Evolutionary conservation across 2,888 invertebrate genomes (phyloP).

Genomic region (Parasteatoda lunata): DNA sequence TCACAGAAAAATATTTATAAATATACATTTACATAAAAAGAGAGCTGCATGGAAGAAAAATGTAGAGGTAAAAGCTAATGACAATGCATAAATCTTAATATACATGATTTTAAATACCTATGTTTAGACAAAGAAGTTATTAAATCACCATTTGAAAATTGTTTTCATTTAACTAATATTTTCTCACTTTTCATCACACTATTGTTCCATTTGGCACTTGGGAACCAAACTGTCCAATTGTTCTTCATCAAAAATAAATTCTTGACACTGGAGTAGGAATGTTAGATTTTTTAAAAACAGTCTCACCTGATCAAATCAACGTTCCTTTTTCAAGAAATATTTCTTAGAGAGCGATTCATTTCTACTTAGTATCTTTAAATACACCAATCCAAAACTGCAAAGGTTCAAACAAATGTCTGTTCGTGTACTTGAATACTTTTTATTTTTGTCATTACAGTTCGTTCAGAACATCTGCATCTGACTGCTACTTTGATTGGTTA

Average conservation of each 20-base stretch:
- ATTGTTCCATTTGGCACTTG: conserved; percentile 42
- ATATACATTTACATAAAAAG: conserved; percentile 60
- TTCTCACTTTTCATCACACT: background rate
- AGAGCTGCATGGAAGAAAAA: background rate
- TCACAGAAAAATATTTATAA: conserved; percentile 50
- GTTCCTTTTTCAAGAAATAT: no score
- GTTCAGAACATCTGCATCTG: background rate
- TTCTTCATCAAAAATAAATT: background rate
- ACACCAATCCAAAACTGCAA: no score
- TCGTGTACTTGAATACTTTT: background rate
- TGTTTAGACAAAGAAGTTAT: background rate
- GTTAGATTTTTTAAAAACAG: no score
- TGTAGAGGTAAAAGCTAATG: background rate
- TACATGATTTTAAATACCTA: background rate
- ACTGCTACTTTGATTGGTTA: background rate
- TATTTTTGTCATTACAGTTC: background rate
- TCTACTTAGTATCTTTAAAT: no score
- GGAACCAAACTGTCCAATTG: conserved; percentile 25
- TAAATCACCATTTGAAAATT: background rate
- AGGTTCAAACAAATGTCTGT: no score
- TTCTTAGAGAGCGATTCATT: no score
- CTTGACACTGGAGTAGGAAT: background rate
- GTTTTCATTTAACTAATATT: background rate
- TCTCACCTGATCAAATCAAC: no score
- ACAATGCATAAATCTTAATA: background rate